These are phyloP conservation scores for Montifringilla adamsi DNA, from an alignment of 2,113 vertebrate genomes.

Conservation along the genomic window DNA sequence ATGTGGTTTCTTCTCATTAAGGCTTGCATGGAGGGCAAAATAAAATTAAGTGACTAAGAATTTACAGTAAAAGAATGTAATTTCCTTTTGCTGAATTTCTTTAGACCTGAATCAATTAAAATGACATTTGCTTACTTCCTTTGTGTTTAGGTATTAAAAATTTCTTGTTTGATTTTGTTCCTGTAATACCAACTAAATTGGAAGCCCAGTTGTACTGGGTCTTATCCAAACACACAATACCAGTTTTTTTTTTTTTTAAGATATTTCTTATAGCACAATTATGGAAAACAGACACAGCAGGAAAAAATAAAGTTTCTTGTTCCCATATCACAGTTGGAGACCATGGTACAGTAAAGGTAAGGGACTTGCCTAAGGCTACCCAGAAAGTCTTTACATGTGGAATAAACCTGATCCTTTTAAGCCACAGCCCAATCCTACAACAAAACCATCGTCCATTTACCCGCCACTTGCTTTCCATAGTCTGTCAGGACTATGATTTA, in stretches of 20 bases:
- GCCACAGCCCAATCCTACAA: background rate
- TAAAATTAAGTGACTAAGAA: conserved; percentile 34
- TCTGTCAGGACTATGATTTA: background rate
- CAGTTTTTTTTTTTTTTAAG: background rate
- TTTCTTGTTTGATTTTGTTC: background rate
- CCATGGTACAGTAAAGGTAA: background rate
- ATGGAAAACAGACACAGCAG: background rate
- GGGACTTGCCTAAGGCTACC: background rate
- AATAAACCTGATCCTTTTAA: background rate
- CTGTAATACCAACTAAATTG: background rate
- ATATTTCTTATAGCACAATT: background rate
- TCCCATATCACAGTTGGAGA: background rate
- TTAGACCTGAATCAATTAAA: conserved; percentile 3
- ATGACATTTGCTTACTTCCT: background rate
- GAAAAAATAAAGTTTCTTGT: background rate
- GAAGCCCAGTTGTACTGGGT: background rate
- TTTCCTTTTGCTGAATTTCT: background rate
- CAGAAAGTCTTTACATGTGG: background rate
- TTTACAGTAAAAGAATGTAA: background rate
- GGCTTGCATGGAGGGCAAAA: background rate
- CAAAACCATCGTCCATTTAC: background rate
- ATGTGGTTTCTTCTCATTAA: background rate
- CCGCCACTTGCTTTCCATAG: background rate
- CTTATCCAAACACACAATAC: background rate
- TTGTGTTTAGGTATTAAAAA: background rate